These are phyloP conservation scores for Acromyrmex heyeri DNA, from an alignment of 1,140 invertebrate genomes.

Conservation along the genomic window DNA sequence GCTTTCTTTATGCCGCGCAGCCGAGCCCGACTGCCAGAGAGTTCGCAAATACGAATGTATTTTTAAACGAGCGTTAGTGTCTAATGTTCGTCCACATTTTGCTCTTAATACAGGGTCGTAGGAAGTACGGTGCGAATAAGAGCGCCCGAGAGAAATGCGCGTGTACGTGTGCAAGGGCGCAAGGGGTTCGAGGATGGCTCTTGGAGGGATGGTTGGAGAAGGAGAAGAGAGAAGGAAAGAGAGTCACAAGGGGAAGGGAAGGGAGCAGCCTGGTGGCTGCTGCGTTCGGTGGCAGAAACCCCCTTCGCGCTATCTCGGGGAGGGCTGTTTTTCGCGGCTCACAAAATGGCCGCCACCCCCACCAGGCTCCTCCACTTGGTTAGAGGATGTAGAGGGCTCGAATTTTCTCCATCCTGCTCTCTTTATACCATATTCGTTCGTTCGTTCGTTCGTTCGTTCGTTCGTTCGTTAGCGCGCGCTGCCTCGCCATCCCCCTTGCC, in stretches of 20 bases:
- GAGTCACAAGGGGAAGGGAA: slow-evolving; percentile 57
- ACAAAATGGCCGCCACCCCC: slow-evolving; percentile 87
- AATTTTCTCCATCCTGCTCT: slow-evolving; percentile 86
- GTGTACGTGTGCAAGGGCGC: slow-evolving; percentile 41
- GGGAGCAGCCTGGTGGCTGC: slow-evolving; percentile 67
- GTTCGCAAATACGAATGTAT: slow-evolving; percentile 74
- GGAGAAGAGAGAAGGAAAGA: slow-evolving; percentile 62
- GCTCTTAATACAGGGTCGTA: slow-evolving; percentile 82
- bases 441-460: slow-evolving; percentile 79
- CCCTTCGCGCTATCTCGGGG: slow-evolving; percentile 84
- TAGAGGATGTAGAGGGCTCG: slow-evolving; percentile 77
- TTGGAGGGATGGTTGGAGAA: slow-evolving; percentile 59
- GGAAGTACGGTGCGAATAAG: slow-evolving; percentile 73
- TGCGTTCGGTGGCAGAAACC: slow-evolving; percentile 75
- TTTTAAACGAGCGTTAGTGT: slow-evolving; percentile 79
- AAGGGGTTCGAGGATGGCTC: slow-evolving; percentile 60
- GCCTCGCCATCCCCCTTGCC: slow-evolving; percentile 60
- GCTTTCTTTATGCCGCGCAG: slow-evolving; percentile 52
- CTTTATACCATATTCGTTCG: slow-evolving; percentile 85
- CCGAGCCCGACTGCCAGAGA: slow-evolving; percentile 65
- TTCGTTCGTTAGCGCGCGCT: slow-evolving; percentile 66
- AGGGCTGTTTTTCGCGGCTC: slow-evolving; percentile 86
- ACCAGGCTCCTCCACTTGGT: slow-evolving; percentile 71
- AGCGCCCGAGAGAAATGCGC: slow-evolving; percentile 69
- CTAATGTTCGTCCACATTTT: slow-evolving; percentile 85